Percentiles rank a stretch among this genome's conserved stretches.
These are phyloP conservation scores for Anguilla pacifica DNA, from an alignment of 2,797 vertebrate species.

Conservation along the genomic window DNA sequence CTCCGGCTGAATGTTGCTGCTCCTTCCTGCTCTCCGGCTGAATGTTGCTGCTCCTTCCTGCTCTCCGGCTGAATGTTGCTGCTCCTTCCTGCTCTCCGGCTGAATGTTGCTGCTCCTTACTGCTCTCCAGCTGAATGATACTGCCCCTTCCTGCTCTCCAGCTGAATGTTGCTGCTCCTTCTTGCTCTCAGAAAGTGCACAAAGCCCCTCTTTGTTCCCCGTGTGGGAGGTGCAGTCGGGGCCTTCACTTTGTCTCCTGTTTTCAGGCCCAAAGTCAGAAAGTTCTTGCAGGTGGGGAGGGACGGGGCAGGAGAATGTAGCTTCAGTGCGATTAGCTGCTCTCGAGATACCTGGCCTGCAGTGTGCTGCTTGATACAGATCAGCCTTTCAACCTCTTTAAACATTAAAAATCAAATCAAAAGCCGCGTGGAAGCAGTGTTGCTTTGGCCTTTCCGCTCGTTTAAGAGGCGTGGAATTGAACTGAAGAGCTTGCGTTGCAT, in stretches of 20 bases:
- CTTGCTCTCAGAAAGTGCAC: not conserved
- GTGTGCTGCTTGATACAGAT: too few species aligned
- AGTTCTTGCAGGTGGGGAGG: not conserved
- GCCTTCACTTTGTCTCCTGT: not conserved
- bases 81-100: too few species aligned
- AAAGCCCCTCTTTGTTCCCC: not conserved
- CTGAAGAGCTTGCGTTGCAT: not conserved
- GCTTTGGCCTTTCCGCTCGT: not conserved
- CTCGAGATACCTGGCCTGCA: not conserved
- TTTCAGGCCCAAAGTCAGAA: not conserved
- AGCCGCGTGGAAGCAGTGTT: too few species aligned
- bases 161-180: too few species aligned
- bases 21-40: too few species aligned
- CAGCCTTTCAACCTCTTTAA: not conserved
- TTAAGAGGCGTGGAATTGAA: not conserved
- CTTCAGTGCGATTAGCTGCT: not conserved
- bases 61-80: too few species aligned
- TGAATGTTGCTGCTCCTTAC: too few species aligned
- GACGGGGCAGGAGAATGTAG: not conserved
- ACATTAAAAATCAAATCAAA: not conserved
- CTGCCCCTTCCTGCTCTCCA: too few species aligned
- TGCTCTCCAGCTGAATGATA: too few species aligned
- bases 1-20: too few species aligned
- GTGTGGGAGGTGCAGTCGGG: not conserved
- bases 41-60: too few species aligned